Evolutionary conservation across 2,888 invertebrate species (phyloP).

Genomic region (Dusona sp.): DNA sequence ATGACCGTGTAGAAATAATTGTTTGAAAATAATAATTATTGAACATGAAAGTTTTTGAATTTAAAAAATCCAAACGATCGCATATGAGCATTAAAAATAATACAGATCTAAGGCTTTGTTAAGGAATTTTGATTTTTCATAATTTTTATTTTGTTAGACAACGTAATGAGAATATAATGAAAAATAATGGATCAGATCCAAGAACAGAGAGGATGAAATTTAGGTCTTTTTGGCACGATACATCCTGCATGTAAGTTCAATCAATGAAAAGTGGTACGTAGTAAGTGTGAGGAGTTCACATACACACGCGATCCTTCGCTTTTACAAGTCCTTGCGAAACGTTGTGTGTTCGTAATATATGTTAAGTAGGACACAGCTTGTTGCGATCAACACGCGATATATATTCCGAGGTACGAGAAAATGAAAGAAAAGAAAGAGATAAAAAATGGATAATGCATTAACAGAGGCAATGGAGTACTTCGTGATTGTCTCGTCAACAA

Average conservation of each 20-base stretch:
- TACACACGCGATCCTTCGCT: conserved; percentile 20
- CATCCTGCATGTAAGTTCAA: background rate
- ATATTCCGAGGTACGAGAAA: background rate
- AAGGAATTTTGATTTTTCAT: background rate
- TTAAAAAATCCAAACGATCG: background rate
- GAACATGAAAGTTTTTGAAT: no score
- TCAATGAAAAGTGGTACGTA: background rate
- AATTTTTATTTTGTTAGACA: background rate
- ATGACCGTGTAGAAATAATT: no score
- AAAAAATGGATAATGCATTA: conserved; percentile 18
- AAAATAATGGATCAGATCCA: background rate
- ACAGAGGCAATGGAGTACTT: conserved; percentile 13
- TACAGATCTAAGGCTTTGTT: background rate
- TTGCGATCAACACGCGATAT: conserved; percentile 51
- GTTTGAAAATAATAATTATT: no score
- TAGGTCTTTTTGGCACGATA: background rate
- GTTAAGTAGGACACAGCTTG: conserved; percentile 33
- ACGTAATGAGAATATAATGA: background rate
- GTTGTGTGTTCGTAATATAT: background rate
- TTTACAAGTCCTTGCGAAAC: conserved; percentile 42
- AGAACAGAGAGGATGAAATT: background rate
- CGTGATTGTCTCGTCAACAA: conserved; percentile 34
- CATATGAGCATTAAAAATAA: background rate
- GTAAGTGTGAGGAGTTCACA: background rate
- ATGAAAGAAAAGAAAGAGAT: background rate